A percentile compares a stretch with the other conserved stretches of the same genome.
phyloP scores from a whole-genome alignment of 2,888 invertebrate genomes.

The Caenorhabditis auriculariae region DNA sequence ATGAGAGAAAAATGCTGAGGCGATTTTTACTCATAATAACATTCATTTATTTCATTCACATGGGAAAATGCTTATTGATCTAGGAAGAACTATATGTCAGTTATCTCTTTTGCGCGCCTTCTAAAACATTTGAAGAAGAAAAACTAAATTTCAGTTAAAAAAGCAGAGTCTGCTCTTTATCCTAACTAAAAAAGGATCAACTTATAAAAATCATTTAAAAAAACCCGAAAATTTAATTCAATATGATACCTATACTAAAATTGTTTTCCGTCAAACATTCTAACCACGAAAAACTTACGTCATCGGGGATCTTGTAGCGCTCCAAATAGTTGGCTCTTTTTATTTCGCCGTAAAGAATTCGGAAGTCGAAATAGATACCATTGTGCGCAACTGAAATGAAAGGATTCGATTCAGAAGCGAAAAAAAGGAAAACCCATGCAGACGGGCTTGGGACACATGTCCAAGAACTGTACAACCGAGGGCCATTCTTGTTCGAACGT shows the following conservation, averaged over 20 bases:
- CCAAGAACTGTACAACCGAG: slow-evolving; percentile 40
- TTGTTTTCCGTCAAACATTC: neutral
- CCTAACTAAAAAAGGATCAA: neutral
- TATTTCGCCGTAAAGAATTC: slow-evolving; percentile 51
- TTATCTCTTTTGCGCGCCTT: too few species aligned
- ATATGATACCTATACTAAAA: neutral
- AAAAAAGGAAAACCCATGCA: slow-evolving; percentile 14
- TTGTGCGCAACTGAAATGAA: slow-evolving; percentile 43
- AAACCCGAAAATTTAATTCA: neutral
- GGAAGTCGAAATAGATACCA: slow-evolving; percentile 46
- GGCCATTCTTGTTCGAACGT: slow-evolving; percentile 29
- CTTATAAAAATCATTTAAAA: neutral
- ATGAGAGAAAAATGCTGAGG: too few species aligned
- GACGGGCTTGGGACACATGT: slow-evolving; percentile 39
- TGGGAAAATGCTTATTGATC: too few species aligned
- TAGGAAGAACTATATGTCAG: too few species aligned
- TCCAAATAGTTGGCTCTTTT: slow-evolving; percentile 26
- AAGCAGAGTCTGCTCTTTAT: too few species aligned
- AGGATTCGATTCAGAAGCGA: neutral
- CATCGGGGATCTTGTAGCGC: slow-evolving; percentile 11
- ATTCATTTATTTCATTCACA: too few species aligned
- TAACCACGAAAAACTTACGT: slow-evolving; percentile 6
- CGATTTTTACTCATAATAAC: too few species aligned
- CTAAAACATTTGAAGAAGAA: too few species aligned
- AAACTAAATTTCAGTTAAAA: too few species aligned